These are phyloP conservation scores for Myotis pilosus DNA, from an alignment of 2,797 vertebrate genomes.

Conservation along the genomic window DNA sequence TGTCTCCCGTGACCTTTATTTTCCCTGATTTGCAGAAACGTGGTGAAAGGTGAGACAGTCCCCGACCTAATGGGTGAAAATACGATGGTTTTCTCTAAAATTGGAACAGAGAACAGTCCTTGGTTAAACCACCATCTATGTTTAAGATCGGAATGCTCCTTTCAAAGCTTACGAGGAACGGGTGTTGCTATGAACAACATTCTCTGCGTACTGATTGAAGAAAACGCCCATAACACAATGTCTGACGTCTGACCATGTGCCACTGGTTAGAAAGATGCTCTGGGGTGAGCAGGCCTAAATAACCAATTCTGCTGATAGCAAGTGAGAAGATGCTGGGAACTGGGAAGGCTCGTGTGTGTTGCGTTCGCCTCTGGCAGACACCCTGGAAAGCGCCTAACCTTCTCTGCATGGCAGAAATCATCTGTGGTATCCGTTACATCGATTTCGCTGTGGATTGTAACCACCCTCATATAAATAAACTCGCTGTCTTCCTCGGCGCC, in stretches of 20 bases:
- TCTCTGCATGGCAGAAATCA: background rate
- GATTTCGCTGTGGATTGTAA: background rate
- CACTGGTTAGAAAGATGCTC: background rate
- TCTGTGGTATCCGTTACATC: background rate
- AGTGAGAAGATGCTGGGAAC: background rate
- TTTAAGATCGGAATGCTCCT: background rate
- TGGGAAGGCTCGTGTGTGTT: background rate
- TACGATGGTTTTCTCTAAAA: constrained; percentile 17
- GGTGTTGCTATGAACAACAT: background rate
- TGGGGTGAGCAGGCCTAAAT: background rate
- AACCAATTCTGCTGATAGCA: background rate
- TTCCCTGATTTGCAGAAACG: constrained; percentile 15
- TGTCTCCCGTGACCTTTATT: constrained; percentile 44
- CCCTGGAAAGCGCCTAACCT: background rate
- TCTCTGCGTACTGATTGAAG: background rate
- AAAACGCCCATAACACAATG: background rate
- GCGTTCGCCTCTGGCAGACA: background rate
- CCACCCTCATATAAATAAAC: background rate
- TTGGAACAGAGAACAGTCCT: background rate
- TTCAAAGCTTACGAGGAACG: background rate
- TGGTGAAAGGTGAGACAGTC: constrained; percentile 31
- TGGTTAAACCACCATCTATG: background rate
- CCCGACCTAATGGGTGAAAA: background rate
- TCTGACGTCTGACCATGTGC: background rate
- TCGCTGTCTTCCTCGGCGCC: background rate